phyloP scores from a whole-genome alignment of 2,888 invertebrate genomes.

The Phasia obesa region DNA sequence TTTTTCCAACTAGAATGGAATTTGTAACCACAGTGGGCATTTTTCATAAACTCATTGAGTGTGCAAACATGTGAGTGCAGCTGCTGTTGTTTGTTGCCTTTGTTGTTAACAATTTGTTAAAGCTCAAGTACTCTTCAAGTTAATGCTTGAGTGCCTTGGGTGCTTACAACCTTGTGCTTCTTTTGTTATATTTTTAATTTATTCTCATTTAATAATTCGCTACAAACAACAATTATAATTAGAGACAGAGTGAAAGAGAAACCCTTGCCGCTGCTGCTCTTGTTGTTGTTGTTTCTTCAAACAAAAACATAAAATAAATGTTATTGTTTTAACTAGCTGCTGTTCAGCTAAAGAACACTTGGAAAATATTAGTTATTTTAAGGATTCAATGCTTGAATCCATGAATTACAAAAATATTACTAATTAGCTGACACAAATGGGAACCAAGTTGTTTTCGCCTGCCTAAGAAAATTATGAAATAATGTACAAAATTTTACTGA shows the following conservation, averaged over 20 bases:
- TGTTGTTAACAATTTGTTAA: conserved; percentile 62
- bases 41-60: conserved; percentile 18
- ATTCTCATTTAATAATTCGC: conserved; percentile 60
- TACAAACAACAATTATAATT: conserved; percentile 63
- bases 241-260: conserved; percentile 45
- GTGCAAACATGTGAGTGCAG: conserved; percentile 41
- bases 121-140: conserved; percentile 67
- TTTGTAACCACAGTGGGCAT: conserved; percentile 15
- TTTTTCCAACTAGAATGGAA: not conserved
- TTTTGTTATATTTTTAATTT: conserved; percentile 61
- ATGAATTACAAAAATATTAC: conserved; percentile 26
- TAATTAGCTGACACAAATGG: conserved; percentile 47
- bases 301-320: conserved; percentile 46
- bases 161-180: conserved; percentile 69
- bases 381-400: conserved; percentile 29
- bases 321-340: conserved; percentile 35
- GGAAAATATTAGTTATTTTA: conserved; percentile 41
- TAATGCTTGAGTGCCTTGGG: conserved; percentile 68
- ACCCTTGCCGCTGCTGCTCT: conserved; percentile 28
- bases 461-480: too few species aligned
- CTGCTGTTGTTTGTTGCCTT: conserved; percentile 45
- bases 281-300: conserved; percentile 27
- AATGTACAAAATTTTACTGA: too few species aligned
- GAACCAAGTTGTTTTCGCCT: not conserved
- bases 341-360: conserved; percentile 44